These are phyloP conservation scores for Nanorana parkeri DNA, from an alignment of 2,113 vertebrate species.

Conservation along the genomic window DNA sequence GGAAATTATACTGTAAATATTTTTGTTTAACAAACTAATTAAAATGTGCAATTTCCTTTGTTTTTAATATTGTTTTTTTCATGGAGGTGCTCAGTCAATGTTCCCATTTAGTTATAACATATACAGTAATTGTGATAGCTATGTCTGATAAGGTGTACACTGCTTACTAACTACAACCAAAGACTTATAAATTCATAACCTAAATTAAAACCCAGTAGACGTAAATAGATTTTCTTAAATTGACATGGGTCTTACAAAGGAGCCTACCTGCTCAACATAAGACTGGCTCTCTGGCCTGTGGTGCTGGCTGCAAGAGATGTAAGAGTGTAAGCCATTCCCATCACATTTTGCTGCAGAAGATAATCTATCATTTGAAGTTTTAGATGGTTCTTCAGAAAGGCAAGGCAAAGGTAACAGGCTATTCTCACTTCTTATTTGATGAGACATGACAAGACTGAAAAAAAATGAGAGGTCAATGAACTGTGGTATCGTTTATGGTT, in stretches of 20 bases:
- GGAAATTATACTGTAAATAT: too few species aligned
- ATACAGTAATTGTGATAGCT: too few species aligned
- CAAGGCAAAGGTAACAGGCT: conserved; percentile 83
- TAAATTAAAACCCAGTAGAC: too few species aligned
- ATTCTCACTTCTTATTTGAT: conserved; percentile 83
- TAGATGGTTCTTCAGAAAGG: conserved; percentile 68
- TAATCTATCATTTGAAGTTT: conserved; percentile 75
- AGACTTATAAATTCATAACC: too few species aligned
- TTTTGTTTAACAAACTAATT: too few species aligned
- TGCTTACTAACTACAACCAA: too few species aligned
- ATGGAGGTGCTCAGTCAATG: too few species aligned
- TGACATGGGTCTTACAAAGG: neutral
- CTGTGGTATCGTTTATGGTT: neutral
- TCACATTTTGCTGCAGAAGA: conserved; percentile 72
- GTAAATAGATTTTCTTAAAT: too few species aligned
- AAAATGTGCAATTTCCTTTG: too few species aligned
- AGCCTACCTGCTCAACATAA: conserved; percentile 71
- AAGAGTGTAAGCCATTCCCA: conserved; percentile 68
- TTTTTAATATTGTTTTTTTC: too few species aligned
- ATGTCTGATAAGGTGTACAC: too few species aligned
- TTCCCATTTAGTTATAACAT: too few species aligned
- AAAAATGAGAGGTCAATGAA: neutral
- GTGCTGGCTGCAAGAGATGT: conserved; percentile 72
- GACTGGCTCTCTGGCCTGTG: conserved; percentile 73
- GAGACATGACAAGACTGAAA: neutral